Conservation (phyloP, 2,113 vertebrate species). For the Ptyas mucosa region DNA sequence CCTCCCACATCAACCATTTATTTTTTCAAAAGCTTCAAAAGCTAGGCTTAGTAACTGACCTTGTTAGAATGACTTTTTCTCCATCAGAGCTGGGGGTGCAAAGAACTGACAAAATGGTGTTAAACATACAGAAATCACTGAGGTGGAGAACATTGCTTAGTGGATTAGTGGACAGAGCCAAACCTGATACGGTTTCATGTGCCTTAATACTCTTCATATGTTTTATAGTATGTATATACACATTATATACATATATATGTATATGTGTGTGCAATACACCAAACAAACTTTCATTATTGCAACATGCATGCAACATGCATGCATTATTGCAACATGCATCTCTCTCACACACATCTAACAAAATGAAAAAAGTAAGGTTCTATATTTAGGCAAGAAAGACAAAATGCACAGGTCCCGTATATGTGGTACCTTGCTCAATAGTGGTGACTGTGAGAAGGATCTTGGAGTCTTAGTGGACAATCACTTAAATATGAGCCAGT, state of each 20-base stretch:
- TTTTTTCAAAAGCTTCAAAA: conserved; percentile 33
- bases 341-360: no score
- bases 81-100: not conserved
- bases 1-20: conserved; percentile 1
- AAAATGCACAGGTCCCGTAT: no score
- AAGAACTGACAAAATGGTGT: not conserved
- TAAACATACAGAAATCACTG: not conserved
- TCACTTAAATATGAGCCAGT: no score
- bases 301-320: not conserved
- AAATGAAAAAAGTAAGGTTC: no score
- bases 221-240: not conserved
- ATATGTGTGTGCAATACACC: not conserved
- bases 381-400: no score
- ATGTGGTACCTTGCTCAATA: no score
- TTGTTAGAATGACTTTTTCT: not conserved
- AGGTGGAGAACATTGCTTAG: not conserved
- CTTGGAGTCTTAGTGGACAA: no score
- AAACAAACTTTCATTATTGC: not conserved
- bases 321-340: no score
- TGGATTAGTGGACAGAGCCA: not conserved
- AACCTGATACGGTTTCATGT: not conserved
- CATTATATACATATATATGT: no score
- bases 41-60: conserved; percentile 15
- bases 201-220: not conserved
- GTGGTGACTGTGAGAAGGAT: no score